Base-by-base conservation (phyloP, 2,797 vertebrate genomes). In the Hippopotamyrus pictus region DNA sequence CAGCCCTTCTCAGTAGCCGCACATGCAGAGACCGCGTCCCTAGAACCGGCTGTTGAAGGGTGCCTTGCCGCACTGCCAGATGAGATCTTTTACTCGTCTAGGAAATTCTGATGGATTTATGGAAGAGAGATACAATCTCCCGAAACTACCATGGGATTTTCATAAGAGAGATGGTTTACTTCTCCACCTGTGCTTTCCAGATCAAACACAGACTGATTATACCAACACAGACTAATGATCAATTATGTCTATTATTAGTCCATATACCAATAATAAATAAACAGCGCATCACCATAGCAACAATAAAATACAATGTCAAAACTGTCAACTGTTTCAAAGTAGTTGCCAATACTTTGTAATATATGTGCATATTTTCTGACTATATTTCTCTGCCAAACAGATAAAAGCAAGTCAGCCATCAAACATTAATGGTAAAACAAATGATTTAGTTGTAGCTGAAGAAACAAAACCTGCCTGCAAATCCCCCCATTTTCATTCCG, bases 41-140 rank as follows among this genome's bases (percentile, higher is more conserved):
- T 25, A 51, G n/a, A 44, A 69, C 22, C 53, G 5, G 48, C 29
- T 22, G 29, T 87, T 79, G 65, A 76, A 51, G 65, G 51, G 37
- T 46, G 65, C n/a, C 53, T 83, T 25, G 29, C 22, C 37, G 14
- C 59, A 59, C 33, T 41, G 44, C 33, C 50, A 33, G 54, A 83
- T 41, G 19, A 90, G 59, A 87, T 59, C 14, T 54, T 88, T 76
- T 87, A 33, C 29, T 90, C 76, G 41, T 11, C 73, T n/a, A 22
- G 57, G 87, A 90, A 62, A 90, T 37, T 51, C 25, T 65, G 41
- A 54, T 79, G 89, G 54, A 88, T 86, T 85, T 89, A 82, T 88
- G 87, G 84, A 83, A 76, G 46, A 57, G 79, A 88, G 86, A 88
- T 88, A 82, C 1, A 53, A 86, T 87, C 65, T 87, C 65, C 11